Base-by-base conservation (phyloP, 2,888 invertebrate species). In the Ophion ellenae region DNA sequence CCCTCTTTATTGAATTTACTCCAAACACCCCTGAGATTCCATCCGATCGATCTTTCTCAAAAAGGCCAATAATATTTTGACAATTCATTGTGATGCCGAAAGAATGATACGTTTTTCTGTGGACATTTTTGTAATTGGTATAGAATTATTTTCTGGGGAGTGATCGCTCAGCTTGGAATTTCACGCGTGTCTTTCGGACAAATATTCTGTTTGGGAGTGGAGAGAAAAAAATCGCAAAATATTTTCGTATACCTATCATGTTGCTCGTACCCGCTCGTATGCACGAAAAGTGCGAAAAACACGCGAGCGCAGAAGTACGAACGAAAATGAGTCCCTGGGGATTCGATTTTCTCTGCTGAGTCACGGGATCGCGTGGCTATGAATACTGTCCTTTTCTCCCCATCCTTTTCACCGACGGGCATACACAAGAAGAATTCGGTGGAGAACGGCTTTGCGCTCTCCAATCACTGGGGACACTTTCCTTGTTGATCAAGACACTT, bases 241-340 rank as follows among this genome's bases (percentile, higher is more conserved):
- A 89, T 90, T 88, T 89, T 88, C 75, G 83, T 86, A 77, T 86
- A 85, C 82, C 45, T 11, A 57, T 40, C 47, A 75, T 66, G 45
- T 69, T 53, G 61, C 57, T 14, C 66, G 71, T 66, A 57, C 53
- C 71, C 7, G 17, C 88, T 89, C 89, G 32, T 17, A 28, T 32
- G 88, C 89, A 89, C 89, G 89, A 88, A 87, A 88, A 87, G 89
- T 86, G 88, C 83, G 81, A 74, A 74, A 80, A 73, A 45, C 64
- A 63, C 59, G 73, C 70, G 57, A 70, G 59, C 36, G 57, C 69
- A 67, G 17, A 53, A 71, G 66, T 36, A 70, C 89, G 86, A 79
- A 90, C 90, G 89, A 90, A 90, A 91, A 92, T 88, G 91, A 90
- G 92, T 91, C 93, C 90, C 93, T 66, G 83, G 92, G 91, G 93